phyloP scores from a whole-genome alignment of 2,888 invertebrate species.

The Chrysina gloriosa region DNA sequence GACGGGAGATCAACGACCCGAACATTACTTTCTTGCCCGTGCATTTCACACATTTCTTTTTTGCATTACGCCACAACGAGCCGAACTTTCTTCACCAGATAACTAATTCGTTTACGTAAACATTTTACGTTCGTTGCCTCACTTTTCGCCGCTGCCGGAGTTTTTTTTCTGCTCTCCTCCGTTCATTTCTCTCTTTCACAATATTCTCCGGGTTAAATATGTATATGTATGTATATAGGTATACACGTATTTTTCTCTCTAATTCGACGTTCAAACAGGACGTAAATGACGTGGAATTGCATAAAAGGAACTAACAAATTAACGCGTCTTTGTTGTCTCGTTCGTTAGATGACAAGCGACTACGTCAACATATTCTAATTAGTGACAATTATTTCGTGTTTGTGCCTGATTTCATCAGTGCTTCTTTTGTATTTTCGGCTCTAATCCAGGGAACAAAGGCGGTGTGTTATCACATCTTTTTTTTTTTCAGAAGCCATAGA shows the following conservation, averaged over 20 bases:
- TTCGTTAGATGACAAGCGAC: no score
- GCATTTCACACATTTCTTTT: constrained; percentile 68
- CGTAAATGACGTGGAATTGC: no score
- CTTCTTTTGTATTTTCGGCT: no score
- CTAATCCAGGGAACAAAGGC: no score
- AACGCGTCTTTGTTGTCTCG: no score
- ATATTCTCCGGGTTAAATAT: no score
- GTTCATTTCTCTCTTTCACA: constrained; percentile 33
- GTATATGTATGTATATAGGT: neutral
- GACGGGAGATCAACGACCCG: constrained; percentile 26
- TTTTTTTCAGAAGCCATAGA: no score
- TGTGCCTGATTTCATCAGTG: no score
- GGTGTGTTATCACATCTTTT: no score
- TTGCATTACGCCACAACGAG: constrained; percentile 64
- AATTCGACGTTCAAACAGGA: neutral
- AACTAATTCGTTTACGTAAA: constrained; percentile 35
- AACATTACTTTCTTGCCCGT: constrained; percentile 45
- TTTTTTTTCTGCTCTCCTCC: no score
- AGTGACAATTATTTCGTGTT: neutral
- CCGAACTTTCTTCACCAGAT: constrained; percentile 37
- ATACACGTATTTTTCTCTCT: constrained; percentile 6
- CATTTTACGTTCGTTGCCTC: constrained; percentile 31
- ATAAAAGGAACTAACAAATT: neutral
- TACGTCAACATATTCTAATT: neutral
- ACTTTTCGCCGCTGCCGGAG: constrained; percentile 26